phyloP scores from a whole-genome alignment of 2,113 vertebrate species.

The Mesocricetus auratus region DNA sequence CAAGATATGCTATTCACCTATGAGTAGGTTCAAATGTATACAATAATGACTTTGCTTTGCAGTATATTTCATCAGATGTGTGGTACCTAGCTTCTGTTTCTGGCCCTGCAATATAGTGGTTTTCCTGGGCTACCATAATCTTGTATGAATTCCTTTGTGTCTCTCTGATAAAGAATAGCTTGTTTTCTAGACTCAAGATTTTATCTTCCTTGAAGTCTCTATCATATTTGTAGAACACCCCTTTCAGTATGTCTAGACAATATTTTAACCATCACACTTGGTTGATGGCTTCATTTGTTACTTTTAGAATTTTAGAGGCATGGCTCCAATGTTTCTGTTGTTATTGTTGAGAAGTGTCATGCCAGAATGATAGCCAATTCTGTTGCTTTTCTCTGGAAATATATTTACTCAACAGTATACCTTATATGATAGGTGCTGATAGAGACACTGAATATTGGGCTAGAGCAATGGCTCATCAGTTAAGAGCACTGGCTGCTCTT shows the following conservation, averaged over 20 bases:
- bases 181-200: neutral
- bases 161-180: neutral
- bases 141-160: constrained; percentile 8
- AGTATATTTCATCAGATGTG: neutral
- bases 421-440: neutral
- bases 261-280: neutral
- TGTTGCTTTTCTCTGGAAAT: constrained; percentile 19
- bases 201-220: neutral
- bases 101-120: neutral
- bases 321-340: neutral
- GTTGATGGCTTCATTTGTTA: neutral
- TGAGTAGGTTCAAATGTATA: neutral
- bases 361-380: neutral
- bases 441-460: neutral
- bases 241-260: neutral
- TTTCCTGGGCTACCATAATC: neutral
- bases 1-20: neutral
- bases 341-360: constrained; percentile 10
- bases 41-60: neutral
- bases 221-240: neutral
- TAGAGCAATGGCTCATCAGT: neutral
- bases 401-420: neutral
- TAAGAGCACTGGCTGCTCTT: neutral
- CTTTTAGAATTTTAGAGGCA: neutral
- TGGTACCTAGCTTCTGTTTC: neutral